These are phyloP conservation scores for Acrossocheilus wenchowensis DNA, from an alignment of 2,797 vertebrate species.

Conservation along the genomic window DNA sequence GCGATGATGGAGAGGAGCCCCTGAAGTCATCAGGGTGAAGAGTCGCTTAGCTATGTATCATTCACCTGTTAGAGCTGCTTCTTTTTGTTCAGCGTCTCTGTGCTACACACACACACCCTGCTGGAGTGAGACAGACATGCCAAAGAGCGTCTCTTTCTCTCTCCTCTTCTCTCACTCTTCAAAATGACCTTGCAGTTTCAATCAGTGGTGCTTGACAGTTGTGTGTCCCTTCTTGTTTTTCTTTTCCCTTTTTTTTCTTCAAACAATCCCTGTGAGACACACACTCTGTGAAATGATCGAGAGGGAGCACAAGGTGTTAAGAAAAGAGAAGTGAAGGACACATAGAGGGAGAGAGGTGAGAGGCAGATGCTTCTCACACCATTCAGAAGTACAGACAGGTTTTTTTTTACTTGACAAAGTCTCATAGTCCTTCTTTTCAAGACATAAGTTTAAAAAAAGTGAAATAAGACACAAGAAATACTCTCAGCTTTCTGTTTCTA, in stretches of 20 bases:
- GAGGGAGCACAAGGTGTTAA: slow-evolving; percentile 36
- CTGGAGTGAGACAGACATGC: slow-evolving; percentile 65
- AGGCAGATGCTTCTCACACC: slow-evolving; percentile 35
- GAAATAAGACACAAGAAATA: background rate
- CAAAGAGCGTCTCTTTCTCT: slow-evolving; percentile 61
- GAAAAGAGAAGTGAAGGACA: slow-evolving; percentile 21
- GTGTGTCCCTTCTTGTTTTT: slow-evolving; percentile 65
- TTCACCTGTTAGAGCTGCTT: background rate
- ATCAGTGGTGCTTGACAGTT: slow-evolving; percentile 73
- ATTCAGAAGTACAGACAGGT: slow-evolving; percentile 27
- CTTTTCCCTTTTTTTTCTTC: slow-evolving; percentile 39
- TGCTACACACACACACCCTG: slow-evolving; percentile 20
- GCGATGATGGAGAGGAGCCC: slow-evolving; percentile 55
- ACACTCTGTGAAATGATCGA: slow-evolving; percentile 59
- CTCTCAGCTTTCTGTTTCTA: background rate
- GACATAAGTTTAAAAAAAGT: background rate
- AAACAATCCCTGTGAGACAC: slow-evolving; percentile 64
- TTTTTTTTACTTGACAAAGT: slow-evolving; percentile 5
- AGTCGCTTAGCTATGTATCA: slow-evolving; percentile 32
- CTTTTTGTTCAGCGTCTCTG: slow-evolving; percentile 18
- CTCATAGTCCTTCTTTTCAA: background rate
- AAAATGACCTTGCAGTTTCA: slow-evolving; percentile 80
- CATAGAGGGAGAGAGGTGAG: slow-evolving; percentile 20
- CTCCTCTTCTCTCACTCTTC: slow-evolving; percentile 56
- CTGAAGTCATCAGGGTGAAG: slow-evolving; percentile 67